Evolutionary conservation across 2,113 vertebrate genomes (phyloP), one percentile per base, ranked within the genome.

Genomic region (Erinaceus europaeus): DNA sequence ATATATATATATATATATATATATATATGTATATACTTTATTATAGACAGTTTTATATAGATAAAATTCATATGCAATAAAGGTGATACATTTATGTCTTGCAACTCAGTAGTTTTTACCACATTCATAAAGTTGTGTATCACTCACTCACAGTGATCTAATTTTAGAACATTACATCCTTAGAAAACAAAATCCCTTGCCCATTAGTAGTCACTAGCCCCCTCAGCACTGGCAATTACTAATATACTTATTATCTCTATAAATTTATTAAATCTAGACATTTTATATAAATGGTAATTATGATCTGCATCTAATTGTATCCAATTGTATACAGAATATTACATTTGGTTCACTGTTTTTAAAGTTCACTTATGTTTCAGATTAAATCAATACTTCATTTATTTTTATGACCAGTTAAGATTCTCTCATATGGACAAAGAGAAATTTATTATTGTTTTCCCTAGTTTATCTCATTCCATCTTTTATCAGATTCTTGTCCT

Each of bases 361-460:
- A 76, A 62, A 68, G 13, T 61, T 93, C 18, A 64, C 38, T 72
- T 57, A 68, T 38, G 20, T 18, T 83, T 29, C 88, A 29, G 40
- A 69, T 71, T 61, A 13, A 80, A 89, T 90, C 72, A 88, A 82
- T 78, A 82, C 42, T 77, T 91, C 68, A 72, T 92, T 89, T 91
- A 46, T 75, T 91, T 83, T 77, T 80, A 86, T 76, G 62, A 18
- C n/a, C n/a, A 13, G 68, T 34, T 83, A 80, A 55, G 42, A 57
- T 36, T 71, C 53, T 18, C 4, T 57, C 62, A n/a, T 82, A 20
- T 29, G 57, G 53, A 62, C 46, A 76, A 34, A 18, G 46, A 32
- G n/a, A n/a, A 62, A n/a, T 38, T 65, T 88, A 10, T 61, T 75
- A 32, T 34, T 74, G 65, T 6, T 69, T 73, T 76, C n/a, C 55